These are phyloP conservation scores for Choloepus hoffmanni DNA, from an alignment of 2,113 vertebrate species.

Conservation along the genomic window DNA sequence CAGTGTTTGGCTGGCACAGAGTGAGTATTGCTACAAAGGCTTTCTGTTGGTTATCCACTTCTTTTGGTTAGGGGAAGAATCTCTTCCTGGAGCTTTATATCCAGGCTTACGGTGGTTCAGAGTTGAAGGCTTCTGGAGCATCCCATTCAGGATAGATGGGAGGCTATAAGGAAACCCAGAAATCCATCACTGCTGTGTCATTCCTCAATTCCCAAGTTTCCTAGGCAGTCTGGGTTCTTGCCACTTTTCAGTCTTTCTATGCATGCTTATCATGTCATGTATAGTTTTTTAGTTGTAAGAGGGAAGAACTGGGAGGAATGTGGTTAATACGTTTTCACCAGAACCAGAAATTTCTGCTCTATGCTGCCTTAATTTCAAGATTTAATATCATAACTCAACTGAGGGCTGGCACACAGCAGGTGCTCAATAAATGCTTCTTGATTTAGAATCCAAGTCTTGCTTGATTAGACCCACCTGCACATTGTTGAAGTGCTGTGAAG, in stretches of 20 bases:
- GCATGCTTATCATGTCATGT: neutral
- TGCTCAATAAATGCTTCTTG: neutral
- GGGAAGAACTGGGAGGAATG: neutral
- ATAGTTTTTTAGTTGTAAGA: neutral
- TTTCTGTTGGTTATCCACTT: neutral
- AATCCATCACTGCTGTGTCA: neutral
- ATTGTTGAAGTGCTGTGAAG: neutral
- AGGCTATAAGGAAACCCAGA: neutral
- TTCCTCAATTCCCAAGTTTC: neutral
- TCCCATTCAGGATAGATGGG: rapidly evolving
- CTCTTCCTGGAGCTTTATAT: neutral
- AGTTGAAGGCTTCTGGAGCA: neutral
- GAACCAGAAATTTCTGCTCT: neutral
- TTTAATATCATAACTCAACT: neutral
- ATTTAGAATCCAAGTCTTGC: neutral
- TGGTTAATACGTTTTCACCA: neutral
- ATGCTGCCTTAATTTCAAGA: neutral
- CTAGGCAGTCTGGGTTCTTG: neutral
- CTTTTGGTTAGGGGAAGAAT: neutral
- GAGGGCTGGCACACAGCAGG: neutral
- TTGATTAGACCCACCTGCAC: neutral
- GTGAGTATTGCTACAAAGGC: neutral
- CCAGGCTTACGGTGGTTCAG: neutral
- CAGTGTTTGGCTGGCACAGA: neutral
- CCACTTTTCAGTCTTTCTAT: neutral